phyloP scores from a whole-genome alignment of 2,113 vertebrate genomes.

The Leptobrachium leishanense region DNA sequence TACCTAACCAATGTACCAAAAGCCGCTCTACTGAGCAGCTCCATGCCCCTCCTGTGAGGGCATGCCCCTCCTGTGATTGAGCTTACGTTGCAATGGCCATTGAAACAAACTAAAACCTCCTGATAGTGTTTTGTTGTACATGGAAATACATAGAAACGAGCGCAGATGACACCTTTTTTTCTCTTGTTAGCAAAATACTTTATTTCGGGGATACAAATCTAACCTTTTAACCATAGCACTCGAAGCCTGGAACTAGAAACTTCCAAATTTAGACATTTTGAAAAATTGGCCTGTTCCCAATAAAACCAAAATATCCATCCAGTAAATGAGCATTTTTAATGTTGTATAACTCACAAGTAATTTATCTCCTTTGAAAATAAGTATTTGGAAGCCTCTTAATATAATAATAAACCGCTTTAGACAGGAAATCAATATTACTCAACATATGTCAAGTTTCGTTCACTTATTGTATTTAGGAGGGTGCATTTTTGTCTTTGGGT shows the following conservation, averaged over 20 bases:
- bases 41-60: too few species aligned
- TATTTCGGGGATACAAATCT: neutral
- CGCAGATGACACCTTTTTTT: too few species aligned
- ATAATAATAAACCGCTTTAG: slow-evolving; percentile 3
- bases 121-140: too few species aligned
- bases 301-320: neutral
- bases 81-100: too few species aligned
- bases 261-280: slow-evolving; percentile 35
- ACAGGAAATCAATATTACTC: slow-evolving; percentile 20
- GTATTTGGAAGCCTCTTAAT: neutral
- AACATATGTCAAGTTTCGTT: slow-evolving; percentile 1
- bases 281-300: slow-evolving; percentile 12
- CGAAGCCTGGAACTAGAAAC: neutral
- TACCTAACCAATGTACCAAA: too few species aligned
- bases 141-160: too few species aligned
- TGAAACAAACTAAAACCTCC: too few species aligned
- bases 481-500: too few species aligned
- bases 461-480: too few species aligned
- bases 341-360: neutral
- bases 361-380: slow-evolving; percentile 9
- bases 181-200: neutral
- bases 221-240: neutral
- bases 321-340: slow-evolving; percentile 3
- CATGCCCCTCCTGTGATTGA: too few species aligned
- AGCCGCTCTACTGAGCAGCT: too few species aligned